Evolutionary conservation across 1,140 invertebrate genomes (phyloP).

Genomic region (Zaprionus lachaisei): DNA sequence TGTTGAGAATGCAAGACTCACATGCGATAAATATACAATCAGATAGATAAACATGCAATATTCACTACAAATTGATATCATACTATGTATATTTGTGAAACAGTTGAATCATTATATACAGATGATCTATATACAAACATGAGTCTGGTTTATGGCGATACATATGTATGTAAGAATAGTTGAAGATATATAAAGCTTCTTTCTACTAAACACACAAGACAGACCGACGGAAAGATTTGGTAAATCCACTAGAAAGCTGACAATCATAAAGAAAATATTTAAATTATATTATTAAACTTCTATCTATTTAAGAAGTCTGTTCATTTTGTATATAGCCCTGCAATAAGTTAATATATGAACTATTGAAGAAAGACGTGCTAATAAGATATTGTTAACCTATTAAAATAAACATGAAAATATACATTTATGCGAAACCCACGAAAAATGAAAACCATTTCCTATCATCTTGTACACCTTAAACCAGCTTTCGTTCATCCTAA

Average conservation of each 20-base stretch:
- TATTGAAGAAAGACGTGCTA: not conserved
- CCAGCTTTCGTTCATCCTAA: not conserved
- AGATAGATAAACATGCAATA: conserved; percentile 9
- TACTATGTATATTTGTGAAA: not conserved
- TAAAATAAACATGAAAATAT: not conserved
- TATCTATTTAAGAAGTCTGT: not conserved
- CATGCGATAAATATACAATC: conserved; percentile 20
- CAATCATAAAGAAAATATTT: not conserved
- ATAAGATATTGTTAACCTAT: not conserved
- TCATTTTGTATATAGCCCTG: not conserved
- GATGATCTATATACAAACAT: not conserved
- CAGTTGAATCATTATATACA: not conserved
- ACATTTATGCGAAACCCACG: not conserved
- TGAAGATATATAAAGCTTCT: not conserved
- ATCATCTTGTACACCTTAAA: not conserved
- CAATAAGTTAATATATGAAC: not conserved
- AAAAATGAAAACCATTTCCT: not conserved
- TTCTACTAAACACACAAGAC: not conserved
- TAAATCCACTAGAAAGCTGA: not conserved
- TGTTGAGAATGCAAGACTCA: not conserved
- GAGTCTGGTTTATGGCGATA: not conserved
- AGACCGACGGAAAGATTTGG: not conserved
- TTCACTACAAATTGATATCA: not conserved
- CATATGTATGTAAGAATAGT: not conserved
- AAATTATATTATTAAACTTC: not conserved